Conservation (phyloP, 2,888 invertebrate genomes). For the Scaptomyza polygonia region DNA sequence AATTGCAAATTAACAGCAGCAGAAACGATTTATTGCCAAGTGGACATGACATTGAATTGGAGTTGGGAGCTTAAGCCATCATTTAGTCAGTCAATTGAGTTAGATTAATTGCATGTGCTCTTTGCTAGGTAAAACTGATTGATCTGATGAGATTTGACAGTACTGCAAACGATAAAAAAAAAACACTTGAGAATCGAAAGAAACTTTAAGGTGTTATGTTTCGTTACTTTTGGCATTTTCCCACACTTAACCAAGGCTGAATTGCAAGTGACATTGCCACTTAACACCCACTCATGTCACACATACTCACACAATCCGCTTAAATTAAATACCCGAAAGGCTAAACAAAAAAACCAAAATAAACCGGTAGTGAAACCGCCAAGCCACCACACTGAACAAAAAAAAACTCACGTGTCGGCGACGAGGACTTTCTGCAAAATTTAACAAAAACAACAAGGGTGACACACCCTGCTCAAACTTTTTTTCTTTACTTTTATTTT, state of each 20-base stretch:
- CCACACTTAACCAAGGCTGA: slow-evolving; percentile 45
- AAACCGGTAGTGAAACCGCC: slow-evolving; percentile 63
- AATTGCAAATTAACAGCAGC: slow-evolving; percentile 82
- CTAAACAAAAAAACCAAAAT: slow-evolving; percentile 56
- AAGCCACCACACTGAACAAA: slow-evolving; percentile 51
- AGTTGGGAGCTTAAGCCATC: slow-evolving; percentile 38
- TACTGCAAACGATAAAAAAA: slow-evolving; percentile 61
- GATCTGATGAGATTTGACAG: slow-evolving; percentile 78
- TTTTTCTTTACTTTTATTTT: slow-evolving; percentile 19
- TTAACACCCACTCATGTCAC: slow-evolving; percentile 78
- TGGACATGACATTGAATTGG: slow-evolving; percentile 29
- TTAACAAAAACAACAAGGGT: slow-evolving; percentile 80
- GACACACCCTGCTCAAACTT: slow-evolving; percentile 51
- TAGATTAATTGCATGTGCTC: slow-evolving; percentile 69
- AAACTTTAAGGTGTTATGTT: background rate
- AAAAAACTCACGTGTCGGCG: slow-evolving; percentile 30
- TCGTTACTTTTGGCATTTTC: slow-evolving; percentile 30
- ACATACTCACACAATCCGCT: slow-evolving; percentile 75
- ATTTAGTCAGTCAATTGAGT: slow-evolving; percentile 71
- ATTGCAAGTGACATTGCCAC: slow-evolving; percentile 80
- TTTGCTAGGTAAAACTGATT: slow-evolving; percentile 68
- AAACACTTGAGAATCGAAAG: slow-evolving; percentile 32
- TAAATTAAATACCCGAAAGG: slow-evolving; percentile 79
- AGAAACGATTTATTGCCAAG: slow-evolving; percentile 70
- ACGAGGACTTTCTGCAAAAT: slow-evolving; percentile 78